phyloP scores from a whole-genome alignment of 2,113 vertebrate genomes.

The Nesospiza acunhae region DNA sequence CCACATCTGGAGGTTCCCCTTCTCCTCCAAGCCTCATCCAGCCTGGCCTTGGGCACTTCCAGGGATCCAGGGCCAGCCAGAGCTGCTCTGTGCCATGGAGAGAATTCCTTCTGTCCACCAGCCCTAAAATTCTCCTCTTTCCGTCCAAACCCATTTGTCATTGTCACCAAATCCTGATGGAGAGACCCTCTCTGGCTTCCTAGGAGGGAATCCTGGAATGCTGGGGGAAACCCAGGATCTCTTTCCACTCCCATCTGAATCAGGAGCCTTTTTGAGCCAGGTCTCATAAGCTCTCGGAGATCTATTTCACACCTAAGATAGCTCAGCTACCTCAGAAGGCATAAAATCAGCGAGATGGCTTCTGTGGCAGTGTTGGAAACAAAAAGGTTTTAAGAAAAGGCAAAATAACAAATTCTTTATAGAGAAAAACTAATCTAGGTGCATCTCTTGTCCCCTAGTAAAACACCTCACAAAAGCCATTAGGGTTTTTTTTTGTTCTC shows the following conservation, averaged over 20 bases:
- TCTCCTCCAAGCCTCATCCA: background rate
- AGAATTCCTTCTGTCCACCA: background rate
- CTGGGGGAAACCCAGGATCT: background rate
- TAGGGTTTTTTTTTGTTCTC: too few species aligned
- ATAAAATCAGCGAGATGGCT: too few species aligned
- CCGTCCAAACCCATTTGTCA: background rate
- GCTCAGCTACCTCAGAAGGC: too few species aligned
- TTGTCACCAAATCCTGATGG: background rate
- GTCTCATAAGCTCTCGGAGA: too few species aligned
- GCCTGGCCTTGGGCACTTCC: background rate
- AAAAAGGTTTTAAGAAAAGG: too few species aligned
- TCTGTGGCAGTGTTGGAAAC: too few species aligned
- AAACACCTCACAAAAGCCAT: too few species aligned
- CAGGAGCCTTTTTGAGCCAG: too few species aligned
- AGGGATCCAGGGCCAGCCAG: background rate
- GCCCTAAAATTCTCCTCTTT: background rate
- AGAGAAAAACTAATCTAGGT: too few species aligned
- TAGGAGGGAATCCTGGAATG: fast-evolving
- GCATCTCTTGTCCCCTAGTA: too few species aligned
- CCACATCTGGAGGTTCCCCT: background rate
- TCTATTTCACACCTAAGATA: too few species aligned
- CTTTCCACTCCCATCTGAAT: background rate
- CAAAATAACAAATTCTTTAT: too few species aligned
- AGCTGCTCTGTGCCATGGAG: background rate
- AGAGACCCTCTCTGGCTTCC: background rate